Conservation (phyloP, 2,113 vertebrate species). For the Protobothrops flavoviridis region DNA sequence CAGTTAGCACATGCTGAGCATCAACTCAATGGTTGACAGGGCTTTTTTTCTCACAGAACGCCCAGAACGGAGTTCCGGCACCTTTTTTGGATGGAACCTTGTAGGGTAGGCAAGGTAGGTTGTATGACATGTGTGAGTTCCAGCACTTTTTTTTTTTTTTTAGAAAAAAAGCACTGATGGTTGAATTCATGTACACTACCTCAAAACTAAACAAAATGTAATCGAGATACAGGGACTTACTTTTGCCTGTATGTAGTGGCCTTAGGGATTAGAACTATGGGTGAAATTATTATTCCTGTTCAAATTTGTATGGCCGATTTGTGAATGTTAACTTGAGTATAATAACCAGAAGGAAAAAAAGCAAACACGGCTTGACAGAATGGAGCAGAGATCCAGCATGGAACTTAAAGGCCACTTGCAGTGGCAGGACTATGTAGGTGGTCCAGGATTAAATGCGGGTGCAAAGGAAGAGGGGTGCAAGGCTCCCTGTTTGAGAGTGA, state of each 20-base stretch:
- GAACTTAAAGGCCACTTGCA: not conserved
- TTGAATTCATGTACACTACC: not conserved
- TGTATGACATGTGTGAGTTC: too few species aligned
- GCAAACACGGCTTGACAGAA: not conserved
- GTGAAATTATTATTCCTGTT: not conserved
- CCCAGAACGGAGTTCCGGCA: too few species aligned
- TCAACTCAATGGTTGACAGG: not conserved
- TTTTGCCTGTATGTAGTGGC: not conserved
- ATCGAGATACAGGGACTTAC: not conserved
- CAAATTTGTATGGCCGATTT: not conserved
- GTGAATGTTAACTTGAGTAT: not conserved
- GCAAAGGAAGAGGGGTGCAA: slow-evolving; percentile 34
- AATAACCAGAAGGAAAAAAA: not conserved
- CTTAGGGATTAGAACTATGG: not conserved
- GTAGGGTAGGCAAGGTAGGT: too few species aligned
- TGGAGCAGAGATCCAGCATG: not conserved
- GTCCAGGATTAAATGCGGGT: not conserved
- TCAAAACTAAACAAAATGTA: not conserved
- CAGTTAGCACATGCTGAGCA: not conserved
- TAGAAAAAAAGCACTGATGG: not conserved
- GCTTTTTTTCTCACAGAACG: too few species aligned
- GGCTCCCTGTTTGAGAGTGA: slow-evolving; percentile 9
- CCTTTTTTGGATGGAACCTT: too few species aligned
- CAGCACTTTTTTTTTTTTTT: too few species aligned
- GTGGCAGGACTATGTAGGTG: not conserved